A percentile compares a stretch with the other conserved stretches of the same genome.
Conservation (phyloP, 2,113 vertebrate genomes). For the Electrona antarctica region DNA sequence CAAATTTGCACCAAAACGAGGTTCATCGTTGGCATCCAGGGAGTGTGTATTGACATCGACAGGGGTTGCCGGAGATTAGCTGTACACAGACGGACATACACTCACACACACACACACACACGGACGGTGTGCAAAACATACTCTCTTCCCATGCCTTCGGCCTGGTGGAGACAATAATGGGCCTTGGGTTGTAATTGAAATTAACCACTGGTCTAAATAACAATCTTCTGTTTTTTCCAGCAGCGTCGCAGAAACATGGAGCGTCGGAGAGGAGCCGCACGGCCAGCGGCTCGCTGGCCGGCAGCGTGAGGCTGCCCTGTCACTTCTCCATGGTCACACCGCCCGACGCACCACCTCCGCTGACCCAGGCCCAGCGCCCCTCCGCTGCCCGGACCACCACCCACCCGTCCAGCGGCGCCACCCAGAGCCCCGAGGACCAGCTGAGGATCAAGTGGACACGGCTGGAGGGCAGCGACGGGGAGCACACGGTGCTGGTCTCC, state of each 20-base stretch:
- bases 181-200: too few species aligned
- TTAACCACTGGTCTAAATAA: too few species aligned
- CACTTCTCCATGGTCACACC: slow-evolving; percentile 79
- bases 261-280: slow-evolving; percentile 38
- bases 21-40: too few species aligned
- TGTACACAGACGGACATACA: too few species aligned
- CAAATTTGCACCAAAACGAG: too few species aligned
- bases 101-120: too few species aligned
- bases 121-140: too few species aligned
- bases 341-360: neutral
- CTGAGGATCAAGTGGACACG: slow-evolving; percentile 94
- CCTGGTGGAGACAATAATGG: too few species aligned
- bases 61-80: too few species aligned
- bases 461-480: slow-evolving; percentile 78
- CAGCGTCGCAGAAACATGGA: slow-evolving; percentile 12
- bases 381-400: slow-evolving; percentile 36
- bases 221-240: too few species aligned
- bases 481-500: slow-evolving; percentile 89
- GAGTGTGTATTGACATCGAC: too few species aligned
- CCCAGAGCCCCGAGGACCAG: slow-evolving; percentile 63
- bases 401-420: neutral
- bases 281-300: slow-evolving; percentile 81
- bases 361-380: neutral
- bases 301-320: slow-evolving; percentile 84
- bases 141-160: too few species aligned